Conservation (phyloP, 2,888 invertebrate genomes). For the Spilosoma lubricipeda region DNA sequence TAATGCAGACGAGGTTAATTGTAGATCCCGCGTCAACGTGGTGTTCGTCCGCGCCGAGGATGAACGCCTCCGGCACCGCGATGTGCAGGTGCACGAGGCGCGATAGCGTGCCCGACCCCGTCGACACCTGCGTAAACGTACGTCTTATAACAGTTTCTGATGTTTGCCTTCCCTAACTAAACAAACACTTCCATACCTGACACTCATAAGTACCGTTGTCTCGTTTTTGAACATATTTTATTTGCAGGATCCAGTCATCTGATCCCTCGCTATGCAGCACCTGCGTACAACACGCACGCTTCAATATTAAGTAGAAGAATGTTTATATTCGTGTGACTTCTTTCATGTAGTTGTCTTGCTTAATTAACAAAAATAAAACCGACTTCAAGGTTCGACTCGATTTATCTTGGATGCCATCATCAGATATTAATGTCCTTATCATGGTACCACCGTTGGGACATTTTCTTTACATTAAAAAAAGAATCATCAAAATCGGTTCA, state of each 20-base stretch:
- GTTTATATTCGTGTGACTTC: background rate
- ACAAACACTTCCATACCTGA: conserved; percentile 87
- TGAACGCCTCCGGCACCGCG: conserved; percentile 95
- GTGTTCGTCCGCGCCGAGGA: conserved; percentile 94
- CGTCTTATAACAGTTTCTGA: background rate
- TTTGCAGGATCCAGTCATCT: conserved; percentile 97
- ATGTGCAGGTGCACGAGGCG: conserved; percentile 96
- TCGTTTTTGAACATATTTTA: conserved; percentile 96
- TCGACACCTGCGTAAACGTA: conserved; percentile 89
- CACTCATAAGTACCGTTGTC: conserved; percentile 98
- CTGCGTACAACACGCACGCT: conserved; percentile 50
- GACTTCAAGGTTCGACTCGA: too few relatives aligned
- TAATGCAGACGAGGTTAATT: conserved; percentile 95
- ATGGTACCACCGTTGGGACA: too few relatives aligned
- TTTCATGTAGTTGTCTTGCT: background rate
- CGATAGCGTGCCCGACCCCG: conserved; percentile 92
- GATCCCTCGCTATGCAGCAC: conserved; percentile 95
- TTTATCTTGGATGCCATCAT: too few relatives aligned
- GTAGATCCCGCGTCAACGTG: conserved; percentile 96
- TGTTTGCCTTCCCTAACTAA: conserved; percentile 28
- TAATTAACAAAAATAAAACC: too few relatives aligned
- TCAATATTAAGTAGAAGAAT: background rate
- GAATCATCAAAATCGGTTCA: too few relatives aligned
- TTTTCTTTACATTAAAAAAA: too few relatives aligned
- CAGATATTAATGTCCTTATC: too few relatives aligned